Conservation (phyloP, 2,797 vertebrate species). For the Cossypha polioptera region DNA sequence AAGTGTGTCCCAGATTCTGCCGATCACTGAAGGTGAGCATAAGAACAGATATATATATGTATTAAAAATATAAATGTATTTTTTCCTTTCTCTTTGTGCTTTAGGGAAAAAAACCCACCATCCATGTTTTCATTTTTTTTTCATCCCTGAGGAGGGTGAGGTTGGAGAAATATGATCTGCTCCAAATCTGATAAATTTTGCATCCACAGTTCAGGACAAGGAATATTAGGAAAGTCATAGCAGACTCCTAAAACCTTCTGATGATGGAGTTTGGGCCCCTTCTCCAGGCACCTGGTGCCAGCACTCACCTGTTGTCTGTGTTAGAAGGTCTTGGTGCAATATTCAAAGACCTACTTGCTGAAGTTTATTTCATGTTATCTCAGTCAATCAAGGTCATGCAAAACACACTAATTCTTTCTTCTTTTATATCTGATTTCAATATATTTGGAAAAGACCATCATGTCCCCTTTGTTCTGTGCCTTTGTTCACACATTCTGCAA, state of each 20-base stretch:
- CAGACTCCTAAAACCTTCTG: not conserved
- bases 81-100: not conserved
- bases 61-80: not conserved
- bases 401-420: not conserved
- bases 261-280: fast-evolving
- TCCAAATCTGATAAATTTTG: not conserved
- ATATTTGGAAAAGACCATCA: not conserved
- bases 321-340: not conserved
- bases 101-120: not conserved
- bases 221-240: not conserved
- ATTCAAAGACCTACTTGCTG: not conserved
- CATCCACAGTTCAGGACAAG: not conserved
- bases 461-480: not conserved
- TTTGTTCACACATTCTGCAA: not conserved
- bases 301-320: not conserved
- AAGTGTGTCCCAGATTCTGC: not conserved
- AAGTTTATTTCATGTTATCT: not conserved
- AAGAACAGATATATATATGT: not conserved
- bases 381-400: not conserved
- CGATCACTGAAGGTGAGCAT: not conserved
- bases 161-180: not conserved
- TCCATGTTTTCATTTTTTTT: not conserved
- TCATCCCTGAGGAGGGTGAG: not conserved
- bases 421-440: not conserved
- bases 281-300: not conserved